phyloP scores from a whole-genome alignment of 2,797 vertebrate genomes.

The Anomalospiza imberbis region DNA sequence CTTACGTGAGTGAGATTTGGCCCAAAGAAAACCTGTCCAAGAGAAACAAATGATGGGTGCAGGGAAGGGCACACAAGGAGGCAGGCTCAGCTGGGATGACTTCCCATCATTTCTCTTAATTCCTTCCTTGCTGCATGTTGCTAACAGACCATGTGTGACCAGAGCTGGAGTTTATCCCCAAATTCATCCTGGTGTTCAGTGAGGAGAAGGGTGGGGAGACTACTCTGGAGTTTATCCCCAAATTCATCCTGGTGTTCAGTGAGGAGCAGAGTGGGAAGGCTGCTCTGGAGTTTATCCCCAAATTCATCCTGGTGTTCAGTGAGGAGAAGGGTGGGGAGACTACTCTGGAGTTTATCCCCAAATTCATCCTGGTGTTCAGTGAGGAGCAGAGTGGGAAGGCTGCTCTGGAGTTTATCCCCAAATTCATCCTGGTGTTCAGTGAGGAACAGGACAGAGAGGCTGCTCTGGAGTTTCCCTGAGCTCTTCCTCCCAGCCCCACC shows the following conservation, averaged over 20 bases:
- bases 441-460: neutral
- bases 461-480: neutral
- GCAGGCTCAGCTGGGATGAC: neutral
- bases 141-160: accelerated
- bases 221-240: neutral
- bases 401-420: neutral
- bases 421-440: neutral
- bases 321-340: neutral
- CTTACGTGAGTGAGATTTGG: neutral
- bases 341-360: neutral
- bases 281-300: neutral
- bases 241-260: neutral
- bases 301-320: neutral
- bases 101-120: neutral
- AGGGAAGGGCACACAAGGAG: neutral
- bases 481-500: neutral
- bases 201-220: neutral
- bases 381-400: neutral
- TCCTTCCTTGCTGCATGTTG: neutral
- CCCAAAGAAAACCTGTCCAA: neutral
- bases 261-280: neutral
- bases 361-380: neutral
- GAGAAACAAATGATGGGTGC: neutral
- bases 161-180: neutral
- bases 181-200: neutral